Percentiles rank a stretch among this genome's conserved stretches.
These are phyloP conservation scores for Chalcosyrphus nemorum DNA, from an alignment of 2,888 invertebrate species.

Conservation along the genomic window DNA sequence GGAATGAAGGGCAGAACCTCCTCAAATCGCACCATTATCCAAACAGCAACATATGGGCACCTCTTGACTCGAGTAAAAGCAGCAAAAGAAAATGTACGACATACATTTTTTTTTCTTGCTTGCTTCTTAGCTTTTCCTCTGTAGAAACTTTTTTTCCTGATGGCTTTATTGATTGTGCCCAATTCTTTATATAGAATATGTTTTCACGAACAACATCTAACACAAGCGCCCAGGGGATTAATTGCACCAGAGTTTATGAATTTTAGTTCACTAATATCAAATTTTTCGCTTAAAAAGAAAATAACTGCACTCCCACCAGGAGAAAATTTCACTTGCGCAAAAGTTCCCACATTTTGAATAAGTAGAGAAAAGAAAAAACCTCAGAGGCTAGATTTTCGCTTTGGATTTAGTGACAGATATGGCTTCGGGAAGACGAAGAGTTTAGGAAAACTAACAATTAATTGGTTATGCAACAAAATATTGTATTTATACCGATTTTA, in stretches of 20 bases:
- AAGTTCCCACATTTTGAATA: slow-evolving; percentile 62
- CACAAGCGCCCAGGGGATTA: not conserved
- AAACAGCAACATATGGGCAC: slow-evolving; percentile 69
- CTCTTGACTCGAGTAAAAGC: slow-evolving; percentile 26
- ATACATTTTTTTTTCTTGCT: slow-evolving; percentile 25
- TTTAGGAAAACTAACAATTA: not conserved
- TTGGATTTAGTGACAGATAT: not conserved
- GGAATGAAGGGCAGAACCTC: slow-evolving; percentile 1
- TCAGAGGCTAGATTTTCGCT: slow-evolving; percentile 37
- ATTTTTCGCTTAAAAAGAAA: slow-evolving; percentile 29
- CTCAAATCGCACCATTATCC: slow-evolving; percentile 22
- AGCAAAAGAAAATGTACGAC: slow-evolving; percentile 53
- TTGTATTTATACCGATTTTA: slow-evolving; percentile 50
- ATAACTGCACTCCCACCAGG: slow-evolving; percentile 66
- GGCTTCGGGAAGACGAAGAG: not conserved
- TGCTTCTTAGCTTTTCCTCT: slow-evolving; percentile 43
- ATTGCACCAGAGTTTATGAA: not conserved
- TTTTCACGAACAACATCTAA: slow-evolving; percentile 31
- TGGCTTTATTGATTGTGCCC: slow-evolving; percentile 53
- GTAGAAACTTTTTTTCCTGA: slow-evolving; percentile 31
- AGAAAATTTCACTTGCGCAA: slow-evolving; percentile 72
- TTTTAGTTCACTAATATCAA: not conserved
- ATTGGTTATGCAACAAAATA: not conserved
- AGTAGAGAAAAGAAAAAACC: slow-evolving; percentile 27
- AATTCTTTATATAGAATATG: slow-evolving; percentile 19